Base-by-base conservation (phyloP, 92 coral and sea anemone species). In the Bergia puertoricense region DNA sequence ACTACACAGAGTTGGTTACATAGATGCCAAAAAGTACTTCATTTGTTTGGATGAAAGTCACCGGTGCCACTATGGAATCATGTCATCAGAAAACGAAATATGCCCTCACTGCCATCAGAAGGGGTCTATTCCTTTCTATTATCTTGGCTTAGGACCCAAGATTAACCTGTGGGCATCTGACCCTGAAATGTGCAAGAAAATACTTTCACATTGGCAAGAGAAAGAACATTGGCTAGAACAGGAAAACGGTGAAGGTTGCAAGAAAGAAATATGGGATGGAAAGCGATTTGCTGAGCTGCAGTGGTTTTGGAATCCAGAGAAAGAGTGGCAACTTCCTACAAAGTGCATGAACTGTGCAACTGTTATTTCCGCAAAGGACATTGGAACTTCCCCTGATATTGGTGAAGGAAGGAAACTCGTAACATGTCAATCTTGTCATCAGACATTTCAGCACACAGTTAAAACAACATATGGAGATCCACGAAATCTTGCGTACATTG, bases 291-390 rank as follows among this genome's bases (percentile, higher is more conserved):
- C 85, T 10, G 85, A 87, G 65, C 83, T 87, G n/a, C 85, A 77
- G 67, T 87, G 85, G 84, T 87, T 87, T 87, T 87, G 85, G 89
- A 87, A 86, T 77, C 89, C 84, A 37, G 89, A 86, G 40, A 48
- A 76, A 39, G 57, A 77, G 65, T 86, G 89, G 89, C 4, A 76
- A 56, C 62, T 78, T 22, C 85, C 89, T 57, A 69, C 77, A 13
- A 36, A 86, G 74, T 86, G 89, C 48, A 36, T 9, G 16, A 86
- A 20, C 37, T 77, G 89, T 78, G 54, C 38, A 43, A 56, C 65
- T 15, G 85, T 87, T 54, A 74, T 81, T 16, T 88, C 91, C 38
- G 87, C 79, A 9, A 16, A 73, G 20, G 37, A 88, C 37, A 51
- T 88, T 37, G 23, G 69, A 1, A 56, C 91, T 81, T 88, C 65